Evolutionary conservation across 2,888 invertebrate species (phyloP).

Genomic region (Apamea monoglypha): DNA sequence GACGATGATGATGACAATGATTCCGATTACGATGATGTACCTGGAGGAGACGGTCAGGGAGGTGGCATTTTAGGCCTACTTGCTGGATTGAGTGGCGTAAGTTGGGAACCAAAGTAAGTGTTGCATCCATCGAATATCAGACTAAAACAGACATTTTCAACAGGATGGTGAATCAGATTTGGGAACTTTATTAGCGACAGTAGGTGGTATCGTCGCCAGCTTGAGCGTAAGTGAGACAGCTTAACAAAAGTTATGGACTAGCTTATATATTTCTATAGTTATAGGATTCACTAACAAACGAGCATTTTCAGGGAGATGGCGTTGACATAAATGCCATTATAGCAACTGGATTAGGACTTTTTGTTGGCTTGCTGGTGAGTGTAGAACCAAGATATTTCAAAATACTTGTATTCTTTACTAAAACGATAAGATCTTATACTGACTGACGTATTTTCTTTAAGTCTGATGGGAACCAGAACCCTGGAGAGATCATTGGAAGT

Average conservation of each 20-base stretch:
- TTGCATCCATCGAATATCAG: neutral
- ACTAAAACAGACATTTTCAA: conserved; percentile 65
- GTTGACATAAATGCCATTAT: conserved; percentile 85
- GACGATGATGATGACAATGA: conserved; percentile 71
- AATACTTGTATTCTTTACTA: neutral
- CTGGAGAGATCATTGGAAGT: conserved; percentile 84
- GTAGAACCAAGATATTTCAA: neutral
- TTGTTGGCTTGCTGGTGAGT: conserved; percentile 86
- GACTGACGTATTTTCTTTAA: conserved; percentile 31
- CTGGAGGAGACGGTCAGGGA: conserved; percentile 85
- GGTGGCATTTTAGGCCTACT: conserved; percentile 86
- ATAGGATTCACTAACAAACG: conserved; percentile 16
- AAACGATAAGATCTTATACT: neutral
- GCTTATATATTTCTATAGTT: neutral
- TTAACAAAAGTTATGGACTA: neutral
- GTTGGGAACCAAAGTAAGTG: conserved; percentile 58
- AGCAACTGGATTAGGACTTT: conserved; percentile 84
- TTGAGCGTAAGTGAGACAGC: conserved; percentile 83
- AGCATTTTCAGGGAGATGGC: conserved; percentile 84
- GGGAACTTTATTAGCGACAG: conserved; percentile 84
- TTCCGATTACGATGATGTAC: conserved; percentile 84
- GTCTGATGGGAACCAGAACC: conserved; percentile 87
- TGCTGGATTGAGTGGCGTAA: conserved; percentile 87
- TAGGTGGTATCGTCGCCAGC: conserved; percentile 85
- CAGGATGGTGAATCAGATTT: conserved; percentile 88